These are phyloP conservation scores for Oreohelix idahoensis DNA, from an alignment of 1,140 invertebrate species.

Conservation along the genomic window DNA sequence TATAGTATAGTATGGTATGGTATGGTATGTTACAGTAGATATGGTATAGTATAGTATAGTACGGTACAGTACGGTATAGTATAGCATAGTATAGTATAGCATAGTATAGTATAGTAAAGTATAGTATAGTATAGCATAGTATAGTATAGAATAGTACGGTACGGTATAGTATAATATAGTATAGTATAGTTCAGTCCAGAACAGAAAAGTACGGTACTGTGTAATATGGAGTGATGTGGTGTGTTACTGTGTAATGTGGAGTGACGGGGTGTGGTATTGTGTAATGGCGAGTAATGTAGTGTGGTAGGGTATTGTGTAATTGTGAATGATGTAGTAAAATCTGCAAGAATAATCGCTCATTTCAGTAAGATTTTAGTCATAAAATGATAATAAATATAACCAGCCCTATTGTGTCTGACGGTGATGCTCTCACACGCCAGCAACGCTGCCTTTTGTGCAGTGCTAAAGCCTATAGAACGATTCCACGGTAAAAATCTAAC, in stretches of 20 bases:
- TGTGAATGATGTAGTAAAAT: too few species aligned
- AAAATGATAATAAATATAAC: too few species aligned
- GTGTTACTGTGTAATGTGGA: neutral
- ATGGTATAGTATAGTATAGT: too few species aligned
- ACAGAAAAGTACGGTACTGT: neutral
- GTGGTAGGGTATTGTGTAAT: neutral
- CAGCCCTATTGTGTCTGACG: too few species aligned
- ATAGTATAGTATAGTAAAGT: neutral
- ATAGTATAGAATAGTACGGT: neutral
- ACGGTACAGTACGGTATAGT: neutral
- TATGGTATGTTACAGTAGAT: neutral
- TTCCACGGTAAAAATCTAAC: too few species aligned
- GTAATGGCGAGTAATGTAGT: too few species aligned
- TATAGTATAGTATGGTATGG: neutral
- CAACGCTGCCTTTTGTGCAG: too few species aligned
- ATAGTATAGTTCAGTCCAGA: neutral
- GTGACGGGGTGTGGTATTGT: too few species aligned
- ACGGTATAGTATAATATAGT: neutral
- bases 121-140: neutral
- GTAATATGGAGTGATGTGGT: neutral
- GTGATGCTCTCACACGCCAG: too few species aligned
- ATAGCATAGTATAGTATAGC: neutral
- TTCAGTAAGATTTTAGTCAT: too few species aligned
- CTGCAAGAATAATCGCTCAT: too few species aligned
- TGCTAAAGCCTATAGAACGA: too few species aligned